Evolutionary conservation across 2,888 invertebrate genomes (phyloP).

Genomic region (Ectemnius cavifrons): DNA sequence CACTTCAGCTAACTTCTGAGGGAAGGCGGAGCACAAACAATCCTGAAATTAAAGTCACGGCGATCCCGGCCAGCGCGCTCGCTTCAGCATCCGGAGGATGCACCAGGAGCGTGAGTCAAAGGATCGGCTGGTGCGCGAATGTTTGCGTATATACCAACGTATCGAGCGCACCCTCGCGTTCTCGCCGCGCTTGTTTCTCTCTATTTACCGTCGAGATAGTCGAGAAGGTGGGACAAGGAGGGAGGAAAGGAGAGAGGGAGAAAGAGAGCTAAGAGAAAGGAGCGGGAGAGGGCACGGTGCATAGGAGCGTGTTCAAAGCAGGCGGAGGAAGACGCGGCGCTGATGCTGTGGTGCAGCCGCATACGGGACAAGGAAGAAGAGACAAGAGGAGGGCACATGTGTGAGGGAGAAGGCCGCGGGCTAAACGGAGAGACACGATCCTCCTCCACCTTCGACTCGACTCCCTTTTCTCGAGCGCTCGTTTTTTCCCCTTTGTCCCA

Average conservation of each 20-base stretch:
- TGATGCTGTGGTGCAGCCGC: conserved; percentile 4
- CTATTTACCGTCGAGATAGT: conserved; percentile 48
- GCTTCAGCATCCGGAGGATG: background rate
- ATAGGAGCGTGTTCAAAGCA: conserved; percentile 3
- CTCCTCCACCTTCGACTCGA: conserved; percentile 47
- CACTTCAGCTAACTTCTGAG: conserved; percentile 55
- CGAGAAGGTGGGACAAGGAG: too few species aligned
- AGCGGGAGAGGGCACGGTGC: background rate
- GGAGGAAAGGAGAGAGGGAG: too few species aligned
- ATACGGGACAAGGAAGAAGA: conserved; percentile 21
- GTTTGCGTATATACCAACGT: conserved; percentile 37
- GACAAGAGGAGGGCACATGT: conserved; percentile 11
- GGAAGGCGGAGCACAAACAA: conserved; percentile 53
- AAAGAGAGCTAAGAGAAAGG: conserved; percentile 37
- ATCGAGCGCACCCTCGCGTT: conserved; percentile 47
- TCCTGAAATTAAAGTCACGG: conserved; percentile 54
- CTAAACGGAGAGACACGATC: conserved; percentile 13
- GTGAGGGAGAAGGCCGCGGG: conserved; percentile 24
- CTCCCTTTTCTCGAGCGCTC: conserved; percentile 63
- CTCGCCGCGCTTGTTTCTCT: conserved; percentile 46
- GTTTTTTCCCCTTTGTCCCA: conserved; percentile 63
- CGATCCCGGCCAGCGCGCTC: conserved; percentile 40
- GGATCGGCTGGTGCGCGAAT: conserved; percentile 42
- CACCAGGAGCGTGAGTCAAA: conserved; percentile 36
- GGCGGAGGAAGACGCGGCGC: conserved; percentile 27